These are phyloP conservation scores for Mola mola DNA, from an alignment of 2,113 vertebrate species.

Conservation along the genomic window DNA sequence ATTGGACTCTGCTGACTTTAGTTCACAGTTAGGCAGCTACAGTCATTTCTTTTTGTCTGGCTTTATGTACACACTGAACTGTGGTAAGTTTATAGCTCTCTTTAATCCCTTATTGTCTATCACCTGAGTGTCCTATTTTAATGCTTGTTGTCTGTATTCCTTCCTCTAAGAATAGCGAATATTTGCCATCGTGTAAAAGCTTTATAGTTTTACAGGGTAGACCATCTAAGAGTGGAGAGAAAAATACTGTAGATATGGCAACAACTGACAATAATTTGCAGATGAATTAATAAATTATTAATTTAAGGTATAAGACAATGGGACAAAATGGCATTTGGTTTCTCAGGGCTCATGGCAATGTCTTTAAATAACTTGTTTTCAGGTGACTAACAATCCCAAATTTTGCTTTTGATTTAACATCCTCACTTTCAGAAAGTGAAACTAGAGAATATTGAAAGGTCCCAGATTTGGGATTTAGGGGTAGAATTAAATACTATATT, in stretches of 20 bases:
- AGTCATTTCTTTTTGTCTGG: slow-evolving; percentile 7
- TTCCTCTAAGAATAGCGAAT: slow-evolving; percentile 41
- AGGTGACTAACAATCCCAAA: background rate
- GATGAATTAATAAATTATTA: background rate
- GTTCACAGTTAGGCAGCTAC: background rate
- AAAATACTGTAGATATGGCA: too few relatives aligned
- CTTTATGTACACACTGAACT: slow-evolving; percentile 18
- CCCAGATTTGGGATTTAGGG: background rate
- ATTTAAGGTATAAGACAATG: too few relatives aligned
- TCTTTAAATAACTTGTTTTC: background rate
- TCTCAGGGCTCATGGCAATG: too few relatives aligned
- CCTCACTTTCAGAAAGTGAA: background rate
- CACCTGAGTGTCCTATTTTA: slow-evolving; percentile 35
- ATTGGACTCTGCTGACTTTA: background rate
- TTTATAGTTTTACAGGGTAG: background rate
- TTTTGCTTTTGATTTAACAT: background rate
- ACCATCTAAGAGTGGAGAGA: background rate
- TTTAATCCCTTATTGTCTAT: slow-evolving; percentile 14
- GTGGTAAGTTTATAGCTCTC: slow-evolving; percentile 50
- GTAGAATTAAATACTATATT: background rate
- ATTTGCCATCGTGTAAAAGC: slow-evolving; percentile 44
- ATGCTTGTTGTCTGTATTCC: slow-evolving; percentile 49
- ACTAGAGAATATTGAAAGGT: background rate
- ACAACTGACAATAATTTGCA: background rate
- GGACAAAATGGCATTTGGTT: background rate